Evolutionary conservation across 1,140 invertebrate species (phyloP), one percentile per base, ranked within the genome.

Genomic region (Drosophila nikananu): DNA sequence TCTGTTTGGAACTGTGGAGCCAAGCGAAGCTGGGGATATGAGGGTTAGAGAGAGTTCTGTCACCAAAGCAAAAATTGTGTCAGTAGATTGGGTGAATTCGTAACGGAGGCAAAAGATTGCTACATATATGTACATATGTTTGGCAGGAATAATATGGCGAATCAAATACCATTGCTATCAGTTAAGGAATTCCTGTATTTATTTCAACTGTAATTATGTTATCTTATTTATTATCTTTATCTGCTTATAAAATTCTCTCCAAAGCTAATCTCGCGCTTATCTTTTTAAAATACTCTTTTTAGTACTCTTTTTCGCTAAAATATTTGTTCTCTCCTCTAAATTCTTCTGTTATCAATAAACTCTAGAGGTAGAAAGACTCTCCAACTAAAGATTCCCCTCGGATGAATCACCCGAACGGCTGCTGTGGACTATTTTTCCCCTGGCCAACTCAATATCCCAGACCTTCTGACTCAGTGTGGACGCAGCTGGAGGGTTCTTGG

Each of bases 401-500:
- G 7, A 62, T 73, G 67, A 73, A 27, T 73, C 70, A 73, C 7
- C 30, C 15, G 8, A 21, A 15, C 44, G 32, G 44, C 32, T 72
- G 68, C 49, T 46, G 30, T 30, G 27, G 35, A 35, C 65, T 57
- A 70, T 58, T 57, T 23, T 2, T 5, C 48, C 25, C 46, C 25
- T 39, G 52, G 15, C 32, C 35, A 55, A 55, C 32, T 23, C 8
- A n/a, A 21, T 37, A 15, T 12, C 49, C 17, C 35, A 37, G 25
- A n/a, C 30, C 23, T 72, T 73, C 68, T 73, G 67, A 73, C 44
- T 73, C 68, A 73, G 37, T 61, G 68, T 61, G 46, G 70, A 61
- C 68, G 27, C 70, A 73, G 70, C 67, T 73, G 70, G 37, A 51
- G 54, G 70, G 70, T 51, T 73, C 25, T 73, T 42, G 57, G 54